Evolutionary conservation across 2,113 vertebrate genomes (phyloP).

Genomic region (Mormoops blainvillei): DNA sequence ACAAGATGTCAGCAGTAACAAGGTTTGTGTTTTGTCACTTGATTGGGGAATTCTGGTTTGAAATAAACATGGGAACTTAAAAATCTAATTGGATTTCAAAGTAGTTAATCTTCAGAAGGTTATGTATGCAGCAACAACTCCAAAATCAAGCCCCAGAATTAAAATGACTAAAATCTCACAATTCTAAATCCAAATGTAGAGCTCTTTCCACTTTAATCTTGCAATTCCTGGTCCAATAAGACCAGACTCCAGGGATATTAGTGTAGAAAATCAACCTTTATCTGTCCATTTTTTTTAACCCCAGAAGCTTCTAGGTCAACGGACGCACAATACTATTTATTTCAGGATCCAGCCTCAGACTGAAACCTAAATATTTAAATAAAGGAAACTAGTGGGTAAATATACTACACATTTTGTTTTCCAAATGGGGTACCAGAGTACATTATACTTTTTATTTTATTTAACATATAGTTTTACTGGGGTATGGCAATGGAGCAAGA

Average conservation of each 20-base stretch:
- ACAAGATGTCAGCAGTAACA: neutral
- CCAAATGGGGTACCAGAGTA: neutral
- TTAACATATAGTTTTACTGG: neutral
- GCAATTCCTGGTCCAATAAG: neutral
- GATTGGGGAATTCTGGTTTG: neutral
- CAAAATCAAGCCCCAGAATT: slow-evolving; percentile 1
- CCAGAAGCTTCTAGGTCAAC: neutral
- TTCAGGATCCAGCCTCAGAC: neutral
- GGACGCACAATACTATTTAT: neutral
- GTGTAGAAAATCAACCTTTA: slow-evolving; percentile 16
- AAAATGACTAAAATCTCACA: neutral
- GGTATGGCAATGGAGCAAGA: neutral
- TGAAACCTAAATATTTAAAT: neutral
- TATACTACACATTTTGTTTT: neutral
- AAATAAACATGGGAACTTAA: neutral
- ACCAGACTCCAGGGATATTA: neutral
- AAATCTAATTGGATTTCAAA: slow-evolving; percentile 14
- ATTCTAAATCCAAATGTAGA: neutral
- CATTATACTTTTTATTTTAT: neutral
- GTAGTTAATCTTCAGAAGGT: neutral
- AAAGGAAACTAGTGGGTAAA: neutral
- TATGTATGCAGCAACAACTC: neutral
- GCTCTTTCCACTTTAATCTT: neutral
- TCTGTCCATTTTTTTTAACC: neutral
- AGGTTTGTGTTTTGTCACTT: neutral